Evolutionary conservation across 2,113 vertebrate species (phyloP), one percentile per base, ranked within the genome.

Genomic region (Aplodontia rufa): DNA sequence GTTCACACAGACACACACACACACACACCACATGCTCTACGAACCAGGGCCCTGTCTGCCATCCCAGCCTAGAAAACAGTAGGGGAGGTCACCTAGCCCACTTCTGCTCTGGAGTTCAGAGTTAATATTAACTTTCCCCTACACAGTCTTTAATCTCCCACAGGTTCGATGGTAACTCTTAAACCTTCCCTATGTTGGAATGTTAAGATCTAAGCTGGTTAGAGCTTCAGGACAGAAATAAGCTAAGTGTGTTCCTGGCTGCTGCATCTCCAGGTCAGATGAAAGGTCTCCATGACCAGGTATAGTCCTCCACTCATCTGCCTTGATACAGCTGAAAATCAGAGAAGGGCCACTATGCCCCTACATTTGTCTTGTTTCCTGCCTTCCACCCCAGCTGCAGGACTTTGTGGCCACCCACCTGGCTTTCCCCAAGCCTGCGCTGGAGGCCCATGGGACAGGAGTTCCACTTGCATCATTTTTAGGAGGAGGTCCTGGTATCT

Each of bases 381-480:
- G 42, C 62, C 19, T 90, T 20, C 75, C 40, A 87, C 42, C 35
- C 42, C 35, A 20, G 26, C 14, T 40, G 35, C 19, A 42, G 74
- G 53, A 12, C 3, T 6, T 1, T 4, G 3, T 5, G 7, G 26
- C 47, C 78, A 49, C 13, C 35, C 8, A 16, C 0, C 22, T n/a
- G 8, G 8, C 47, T 47, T 8, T 2, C 30, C 58, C 55, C n/a
- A n/a, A n/a, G n/a, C n/a, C n/a, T n/a, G n/a, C n/a, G n/a, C n/a
- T n/a, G 51, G 51, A 51, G 51, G 53, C 8, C 42, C 13, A n/a
- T n/a, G n/a, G n/a, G n/a, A n/a, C n/a, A n/a, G n/a, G n/a, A n/a
- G n/a, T n/a, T n/a, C n/a, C n/a, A n/a, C n/a, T 26, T 20, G 5
- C 16, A 74, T 13, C 75, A 26, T 47, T 26, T 87, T 76, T 66